A percentile compares a stretch with the other conserved stretches of the same genome.
These are phyloP conservation scores for Baryphthengus martii DNA, from an alignment of 2,113 vertebrate species.

Conservation along the genomic window DNA sequence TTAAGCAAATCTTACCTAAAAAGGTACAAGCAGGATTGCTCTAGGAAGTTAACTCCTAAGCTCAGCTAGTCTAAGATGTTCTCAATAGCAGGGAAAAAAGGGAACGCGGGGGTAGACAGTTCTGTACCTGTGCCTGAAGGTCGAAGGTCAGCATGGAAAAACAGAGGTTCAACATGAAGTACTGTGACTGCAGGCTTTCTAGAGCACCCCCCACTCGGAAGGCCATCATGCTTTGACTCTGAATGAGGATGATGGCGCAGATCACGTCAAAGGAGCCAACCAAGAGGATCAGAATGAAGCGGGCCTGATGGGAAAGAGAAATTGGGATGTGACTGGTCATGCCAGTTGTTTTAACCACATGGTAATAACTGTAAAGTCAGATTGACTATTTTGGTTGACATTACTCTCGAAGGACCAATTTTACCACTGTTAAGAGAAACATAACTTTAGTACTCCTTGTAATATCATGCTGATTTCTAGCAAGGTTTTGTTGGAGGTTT, in stretches of 20 bases:
- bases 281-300: conserved; percentile 76
- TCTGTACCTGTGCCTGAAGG: conserved; percentile 84
- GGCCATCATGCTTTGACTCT: conserved; percentile 81
- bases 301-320: conserved; percentile 59
- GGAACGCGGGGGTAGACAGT: neutral
- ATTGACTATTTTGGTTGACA: neutral
- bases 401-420: neutral
- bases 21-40: neutral
- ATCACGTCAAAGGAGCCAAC: conserved; percentile 75
- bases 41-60: neutral
- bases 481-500: neutral
- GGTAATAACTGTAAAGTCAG: neutral
- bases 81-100: neutral
- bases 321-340: neutral
- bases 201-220: conserved; percentile 85
- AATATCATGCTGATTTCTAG: neutral
- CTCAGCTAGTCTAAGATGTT: neutral
- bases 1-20: neutral
- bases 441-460: neutral
- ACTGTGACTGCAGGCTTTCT: conserved; percentile 80
- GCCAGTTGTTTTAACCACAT: neutral
- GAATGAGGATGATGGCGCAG: conserved; percentile 75
- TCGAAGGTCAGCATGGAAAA: conserved; percentile 89
- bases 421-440: neutral
- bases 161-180: conserved; percentile 82